Base-by-base conservation (phyloP, 2,797 vertebrate species). In the Myotis findleyi region DNA sequence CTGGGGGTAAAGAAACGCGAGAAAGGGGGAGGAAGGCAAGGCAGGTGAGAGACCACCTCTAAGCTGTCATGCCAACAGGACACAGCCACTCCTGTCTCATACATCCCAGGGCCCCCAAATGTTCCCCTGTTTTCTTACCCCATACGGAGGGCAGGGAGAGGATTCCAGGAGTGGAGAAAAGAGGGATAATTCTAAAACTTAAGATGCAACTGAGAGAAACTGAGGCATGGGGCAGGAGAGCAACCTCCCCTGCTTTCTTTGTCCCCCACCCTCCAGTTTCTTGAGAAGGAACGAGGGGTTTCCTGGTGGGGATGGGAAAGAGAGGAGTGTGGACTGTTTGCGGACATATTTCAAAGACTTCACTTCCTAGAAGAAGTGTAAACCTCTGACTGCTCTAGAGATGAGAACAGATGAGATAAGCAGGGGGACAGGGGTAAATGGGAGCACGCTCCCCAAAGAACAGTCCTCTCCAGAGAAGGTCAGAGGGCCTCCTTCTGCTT, bases 381-480 rank as follows among this genome's bases (percentile, higher is more conserved):
- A 87, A 41, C 68, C 18, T 66, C 49, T 55, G 62, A 47, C 36
- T 71, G 62, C 47, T 55, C 17, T 75, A 55, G n/a, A 36, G 17
- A 57, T 57, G 27, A 55, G 41, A 95, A 47, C 62, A 89, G 87
- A 44, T 89, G 80, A 83, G 27, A 73, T 44, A 68, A 75, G 57
- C 53, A 33, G 13, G 36, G 21, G 59, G 33, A 12, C 33, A 30
- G 49, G 3, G 68, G 41, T 92, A 89, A 94, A 87, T 12, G 44
- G 21, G 14, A 53, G 25, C 23, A 53, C 3, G 62, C 41, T 47
- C 44, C 77, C 6, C 23, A 95, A 82, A 84, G n/a, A 88, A 81
- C 38, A 53, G 30, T 51, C 33, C n/a, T 72, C 57, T 71, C 27
- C 53, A 33, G 49, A 73, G 69, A 85, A 94, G 64, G 51, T 69